Evolutionary conservation across 2,113 vertebrate species (phyloP).

Genomic region (Thunnus maccoyii): DNA sequence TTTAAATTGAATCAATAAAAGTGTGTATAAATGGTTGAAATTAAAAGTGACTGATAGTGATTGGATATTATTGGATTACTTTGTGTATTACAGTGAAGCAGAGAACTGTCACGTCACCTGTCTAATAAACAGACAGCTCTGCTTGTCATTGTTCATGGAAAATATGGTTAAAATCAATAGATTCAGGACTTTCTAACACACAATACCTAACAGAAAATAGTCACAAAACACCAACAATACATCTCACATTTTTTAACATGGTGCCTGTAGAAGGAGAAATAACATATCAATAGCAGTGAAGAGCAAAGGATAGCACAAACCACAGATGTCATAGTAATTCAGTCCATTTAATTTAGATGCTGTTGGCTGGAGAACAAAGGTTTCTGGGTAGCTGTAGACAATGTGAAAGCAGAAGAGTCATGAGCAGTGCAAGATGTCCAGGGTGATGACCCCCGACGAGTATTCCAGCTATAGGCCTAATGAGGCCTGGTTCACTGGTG

Average conservation of each 20-base stretch:
- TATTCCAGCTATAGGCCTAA: slow-evolving; percentile 69
- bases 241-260: neutral
- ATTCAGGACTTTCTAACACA: neutral
- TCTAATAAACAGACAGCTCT: slow-evolving; percentile 1
- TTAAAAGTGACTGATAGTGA: slow-evolving; percentile 48
- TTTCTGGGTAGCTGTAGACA: slow-evolving; percentile 51
- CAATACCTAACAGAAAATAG: neutral
- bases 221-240: neutral
- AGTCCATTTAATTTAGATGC: slow-evolving; percentile 41
- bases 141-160: slow-evolving; percentile 16
- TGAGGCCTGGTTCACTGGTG: slow-evolving; percentile 72
- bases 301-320: slow-evolving; percentile 12
- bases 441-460: slow-evolving; percentile 66
- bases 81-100: slow-evolving; percentile 12
- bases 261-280: neutral
- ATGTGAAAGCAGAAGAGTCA: slow-evolving; percentile 36
- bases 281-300: neutral
- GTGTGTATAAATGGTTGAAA: slow-evolving; percentile 32
- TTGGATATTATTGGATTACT: slow-evolving; percentile 15
- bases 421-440: slow-evolving; percentile 49
- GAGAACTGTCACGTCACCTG: slow-evolving; percentile 9
- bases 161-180: neutral
- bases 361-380: slow-evolving; percentile 44
- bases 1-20: slow-evolving; percentile 54
- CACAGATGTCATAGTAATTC: slow-evolving; percentile 20